phyloP scores from a whole-genome alignment of 2,888 invertebrate species.

The Operophtera brumata region DNA sequence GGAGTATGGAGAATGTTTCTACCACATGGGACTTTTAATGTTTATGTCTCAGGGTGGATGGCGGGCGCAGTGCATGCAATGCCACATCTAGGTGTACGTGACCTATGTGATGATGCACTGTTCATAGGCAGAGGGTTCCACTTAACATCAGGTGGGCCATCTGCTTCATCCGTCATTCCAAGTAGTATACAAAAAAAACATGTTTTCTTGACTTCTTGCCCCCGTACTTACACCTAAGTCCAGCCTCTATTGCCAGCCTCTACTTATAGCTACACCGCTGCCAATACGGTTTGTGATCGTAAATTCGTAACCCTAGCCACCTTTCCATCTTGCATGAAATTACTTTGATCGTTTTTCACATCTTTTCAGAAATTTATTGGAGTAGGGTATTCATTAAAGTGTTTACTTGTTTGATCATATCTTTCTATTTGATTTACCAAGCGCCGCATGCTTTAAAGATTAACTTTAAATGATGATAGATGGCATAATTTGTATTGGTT shows the following conservation, averaged over 20 bases:
- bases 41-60: too few species aligned
- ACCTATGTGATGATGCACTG: too few species aligned
- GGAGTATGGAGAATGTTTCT: neutral
- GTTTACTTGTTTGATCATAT: neutral
- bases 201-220: neutral
- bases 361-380: neutral
- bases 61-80: too few species aligned
- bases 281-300: constrained; percentile 39
- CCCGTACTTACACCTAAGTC: neutral
- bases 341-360: constrained; percentile 29
- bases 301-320: constrained; percentile 49
- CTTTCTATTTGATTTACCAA: neutral
- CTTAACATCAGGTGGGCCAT: too few species aligned
- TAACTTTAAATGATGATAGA: neutral
- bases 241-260: constrained; percentile 1
- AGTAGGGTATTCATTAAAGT: neutral
- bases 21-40: too few species aligned
- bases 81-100: too few species aligned
- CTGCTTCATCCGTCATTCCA: too few species aligned
- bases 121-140: too few species aligned
- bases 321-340: constrained; percentile 59
- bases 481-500: neutral
- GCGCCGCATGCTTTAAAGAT: neutral
- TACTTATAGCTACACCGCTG: constrained; percentile 4
- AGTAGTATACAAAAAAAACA: too few species aligned